These are phyloP conservation scores for Crypturellus tataupa DNA, from an alignment of 2,797 vertebrate species.

Conservation along the genomic window DNA sequence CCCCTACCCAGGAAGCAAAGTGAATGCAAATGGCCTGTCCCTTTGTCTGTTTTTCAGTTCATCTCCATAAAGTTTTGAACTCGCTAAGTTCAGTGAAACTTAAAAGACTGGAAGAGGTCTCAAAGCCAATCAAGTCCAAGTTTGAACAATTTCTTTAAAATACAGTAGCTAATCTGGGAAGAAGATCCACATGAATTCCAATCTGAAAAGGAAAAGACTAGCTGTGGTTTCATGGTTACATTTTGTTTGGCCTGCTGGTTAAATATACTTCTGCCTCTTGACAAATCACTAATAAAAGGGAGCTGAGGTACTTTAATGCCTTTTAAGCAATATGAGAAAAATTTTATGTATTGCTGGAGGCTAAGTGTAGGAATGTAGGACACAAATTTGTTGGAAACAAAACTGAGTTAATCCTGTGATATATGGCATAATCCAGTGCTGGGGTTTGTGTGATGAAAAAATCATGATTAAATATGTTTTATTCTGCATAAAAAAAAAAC, in stretches of 20 bases:
- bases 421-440: background rate
- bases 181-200: background rate
- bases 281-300: background rate
- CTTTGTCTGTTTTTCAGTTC: background rate
- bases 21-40: background rate
- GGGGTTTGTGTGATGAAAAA: background rate
- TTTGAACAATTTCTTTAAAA: background rate
- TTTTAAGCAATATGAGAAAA: background rate
- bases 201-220: background rate
- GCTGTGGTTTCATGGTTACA: background rate
- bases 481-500: background rate
- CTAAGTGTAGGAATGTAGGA: background rate
- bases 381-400: background rate
- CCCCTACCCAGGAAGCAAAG: background rate
- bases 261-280: background rate
- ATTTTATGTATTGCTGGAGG: background rate
- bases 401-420: background rate
- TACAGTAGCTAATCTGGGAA: background rate
- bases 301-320: background rate
- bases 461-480: background rate
- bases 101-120: background rate
- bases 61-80: background rate
- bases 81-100: background rate
- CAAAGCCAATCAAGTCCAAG: background rate
- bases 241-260: background rate